Evolutionary conservation across 2,888 invertebrate species (phyloP).

Genomic region (Epistrophella euchroma): DNA sequence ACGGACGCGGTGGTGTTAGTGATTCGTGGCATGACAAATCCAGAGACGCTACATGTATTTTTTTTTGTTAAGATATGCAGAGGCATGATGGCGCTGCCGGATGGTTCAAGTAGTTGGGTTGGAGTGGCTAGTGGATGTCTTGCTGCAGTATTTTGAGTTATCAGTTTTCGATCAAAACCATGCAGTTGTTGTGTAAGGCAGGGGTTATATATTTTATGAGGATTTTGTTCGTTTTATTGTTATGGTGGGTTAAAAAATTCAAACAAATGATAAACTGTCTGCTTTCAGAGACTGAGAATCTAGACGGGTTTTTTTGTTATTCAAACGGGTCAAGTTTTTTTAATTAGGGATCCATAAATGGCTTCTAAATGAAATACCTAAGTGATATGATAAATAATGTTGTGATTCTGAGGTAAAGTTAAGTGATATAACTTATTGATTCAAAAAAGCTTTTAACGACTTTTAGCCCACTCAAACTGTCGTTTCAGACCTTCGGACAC

Average conservation of each 20-base stretch:
- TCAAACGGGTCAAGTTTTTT: slow-evolving; percentile 27
- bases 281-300: slow-evolving; percentile 8
- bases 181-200: slow-evolving; percentile 26
- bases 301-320: slow-evolving; percentile 48
- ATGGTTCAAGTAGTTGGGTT: background rate
- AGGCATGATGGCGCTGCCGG: background rate
- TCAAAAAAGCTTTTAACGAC: too few relatives aligned
- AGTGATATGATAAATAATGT: background rate
- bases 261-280: slow-evolving; percentile 15
- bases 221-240: background rate
- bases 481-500: too few relatives aligned
- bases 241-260: background rate
- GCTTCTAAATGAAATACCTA: background rate
- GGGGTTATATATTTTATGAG: background rate
- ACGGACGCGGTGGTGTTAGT: slow-evolving; percentile 27
- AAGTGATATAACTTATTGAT: too few relatives aligned
- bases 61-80: slow-evolving; percentile 29
- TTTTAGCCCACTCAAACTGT: too few relatives aligned
- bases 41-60: slow-evolving; percentile 54
- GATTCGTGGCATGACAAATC: slow-evolving; percentile 64
- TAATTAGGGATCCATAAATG: background rate
- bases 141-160: slow-evolving; percentile 52
- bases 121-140: slow-evolving; percentile 15
- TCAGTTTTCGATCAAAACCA: slow-evolving; percentile 57
- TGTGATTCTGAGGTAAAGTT: background rate